Base-by-base conservation (phyloP, 2,113 vertebrate species). In the Seriola rivoliana region DNA sequence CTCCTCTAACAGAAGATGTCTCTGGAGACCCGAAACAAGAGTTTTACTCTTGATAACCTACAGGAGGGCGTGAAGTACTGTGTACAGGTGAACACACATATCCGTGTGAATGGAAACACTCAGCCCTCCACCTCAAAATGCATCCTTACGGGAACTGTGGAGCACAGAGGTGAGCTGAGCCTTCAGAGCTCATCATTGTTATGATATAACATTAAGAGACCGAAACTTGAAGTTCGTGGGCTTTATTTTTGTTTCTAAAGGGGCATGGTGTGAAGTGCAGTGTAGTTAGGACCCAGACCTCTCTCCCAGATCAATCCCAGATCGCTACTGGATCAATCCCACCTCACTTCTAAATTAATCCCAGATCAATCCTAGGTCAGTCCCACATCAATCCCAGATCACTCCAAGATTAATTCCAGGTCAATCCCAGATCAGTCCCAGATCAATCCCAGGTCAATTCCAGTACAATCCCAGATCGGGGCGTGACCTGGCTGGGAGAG, bases 51-150 rank as follows among this genome's bases (percentile, higher is more conserved):
- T 1, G 0, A 0, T 0, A 71, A 93, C 16, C 14, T 94, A 2
- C 17, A 90, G 64, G 17, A 0, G 0, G 88, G 75, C 1, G 32
- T 11, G 0, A 42, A 93, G 72, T 95, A 94, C 81, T 95, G 95
- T 63, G 58, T 94, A 0, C 21, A 54, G 54, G 91, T 92, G 25
- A 0, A 40, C 2, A 52, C 66, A 0, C 0, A 8, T 0, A 36
- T 1, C 8, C 0, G 0, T 0, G 0, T 0, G 1, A 89, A 87
- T 12, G 1, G 0, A 3, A 64, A 90, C 11, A 60, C 25, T 0
- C 1, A 0, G 19, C n/a, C 44, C 0, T 93, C 93, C 4, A 9
- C 7, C 1, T 88, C 82, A 92, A n/a, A n/a, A 2, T 95, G 94
- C 82, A 68, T 4, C 57, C 89, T 84, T 69, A 91, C 90, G 3